Base-by-base conservation (phyloP, 2,888 invertebrate species). In the Diabrotica balteata region DNA sequence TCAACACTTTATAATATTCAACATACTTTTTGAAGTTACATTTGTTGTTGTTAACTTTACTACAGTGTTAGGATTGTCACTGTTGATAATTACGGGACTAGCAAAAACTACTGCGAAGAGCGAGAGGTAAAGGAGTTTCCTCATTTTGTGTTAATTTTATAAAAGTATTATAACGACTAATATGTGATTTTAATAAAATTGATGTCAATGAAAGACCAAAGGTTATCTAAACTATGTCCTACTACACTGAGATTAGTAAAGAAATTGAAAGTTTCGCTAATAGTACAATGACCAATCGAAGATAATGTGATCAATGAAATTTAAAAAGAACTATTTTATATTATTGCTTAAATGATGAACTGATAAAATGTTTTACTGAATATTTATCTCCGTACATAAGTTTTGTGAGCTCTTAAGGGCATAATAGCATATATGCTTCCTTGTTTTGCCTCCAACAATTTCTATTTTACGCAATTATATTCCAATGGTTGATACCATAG, bases 41-140 rank as follows among this genome's bases (percentile, higher is more conserved):
- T 75, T 74, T 69, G 63, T 65, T 8, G 72, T 72, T 9, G 68
- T 68, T 62, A 75, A 65, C 10, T 62, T 55, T 2, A 72, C 72
- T 2, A 57, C 53, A 4, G 72, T 65, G 22, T 57, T 57, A 4
- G 68, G 65, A 59, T 70, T 65, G 11, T 72, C 70, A 11, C 64
- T 70, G 47, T 52, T 58, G 8, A 72, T 63, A n/a, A 63, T 47
- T 17, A 72, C 11, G 6, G 72, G 67, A 11, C 11, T 50, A 8
- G 59, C 59, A 7, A 10, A 42, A 11, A 64, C 9, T 44, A 11
- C 11, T 10, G 46, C 52, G 46, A 32, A 9, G 17, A 64, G 1
- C 6, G 50, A 9, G 54, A 52, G 6, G 55, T 11, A 52, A 45
- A 53, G 44, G 51, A 43, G 45, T n/a, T 8, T 22, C 32, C 11